phyloP scores from a whole-genome alignment of 2,113 vertebrate genomes.

The Tyrannus savana region DNA sequence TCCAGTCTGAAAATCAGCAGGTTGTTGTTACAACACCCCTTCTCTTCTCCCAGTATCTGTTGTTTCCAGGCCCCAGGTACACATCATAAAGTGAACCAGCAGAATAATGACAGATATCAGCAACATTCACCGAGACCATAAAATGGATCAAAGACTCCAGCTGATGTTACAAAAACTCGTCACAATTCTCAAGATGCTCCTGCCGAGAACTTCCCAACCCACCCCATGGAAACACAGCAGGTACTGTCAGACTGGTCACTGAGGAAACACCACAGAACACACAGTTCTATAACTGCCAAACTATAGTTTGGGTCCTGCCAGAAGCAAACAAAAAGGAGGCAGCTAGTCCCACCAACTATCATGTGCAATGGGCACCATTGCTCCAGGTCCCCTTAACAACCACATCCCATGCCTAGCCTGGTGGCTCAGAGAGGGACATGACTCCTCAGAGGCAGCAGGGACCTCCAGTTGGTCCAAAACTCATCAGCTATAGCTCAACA shows the following conservation, averaged over 20 bases:
- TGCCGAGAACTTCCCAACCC: not conserved
- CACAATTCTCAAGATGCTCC: not conserved
- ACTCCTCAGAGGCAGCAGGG: not conserved
- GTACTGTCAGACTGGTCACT: not conserved
- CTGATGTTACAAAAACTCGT: not conserved
- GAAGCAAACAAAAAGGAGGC: not conserved
- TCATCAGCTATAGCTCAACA: not conserved
- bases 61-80: not conserved
- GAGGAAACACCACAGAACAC: not conserved
- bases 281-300: not conserved
- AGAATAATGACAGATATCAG: not conserved
- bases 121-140: not conserved
- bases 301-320: not conserved
- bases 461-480: not conserved
- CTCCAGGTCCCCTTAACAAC: not conserved
- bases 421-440: not conserved
- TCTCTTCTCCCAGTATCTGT: not conserved
- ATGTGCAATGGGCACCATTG: not conserved
- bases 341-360: not conserved
- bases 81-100: not conserved
- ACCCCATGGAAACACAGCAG: not conserved
- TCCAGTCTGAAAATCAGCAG: not conserved
- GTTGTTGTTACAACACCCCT: not conserved
- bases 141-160: not conserved
- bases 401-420: not conserved